Evolutionary conservation across 2,888 invertebrate species (phyloP), one percentile per base, ranked within the genome.

Genomic region (Sisyra nigra): DNA sequence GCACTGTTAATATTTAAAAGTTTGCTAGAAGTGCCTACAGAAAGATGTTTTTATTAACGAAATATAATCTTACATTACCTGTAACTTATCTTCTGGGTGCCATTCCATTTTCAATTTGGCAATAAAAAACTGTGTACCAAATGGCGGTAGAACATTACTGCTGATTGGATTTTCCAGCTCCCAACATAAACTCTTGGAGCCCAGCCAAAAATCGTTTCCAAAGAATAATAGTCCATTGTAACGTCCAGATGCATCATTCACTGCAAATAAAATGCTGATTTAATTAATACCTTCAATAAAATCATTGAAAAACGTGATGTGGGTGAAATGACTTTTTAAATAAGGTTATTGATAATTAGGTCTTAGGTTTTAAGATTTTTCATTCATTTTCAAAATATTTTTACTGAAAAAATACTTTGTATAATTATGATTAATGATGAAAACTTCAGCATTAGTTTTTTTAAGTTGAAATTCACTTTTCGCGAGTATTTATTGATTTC

Each of bases 161-260:
- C 68, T 67, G 46, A 68, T 58, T 11, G 61, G 57, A 49, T 70
- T 66, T 49, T 69, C 69, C 45, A 80, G 65, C 55, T 85, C 85
- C 17, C 62, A 56, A 56, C 86, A 86, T 33, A 80, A 71, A 39
- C 69, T 67, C 49, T 72, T 68, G 39, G 84, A 82, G 3, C 86
- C 86, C 53, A 84, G 61, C 85, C 85, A 86, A 62, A 77, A 83
- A 58, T 83, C 80, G 58, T 81, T 84, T 13, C 84, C 85, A 54
- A 81, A 85, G 52, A 84, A 68, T 52, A 81, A 72, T 56, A 80
- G 80, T 8, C 80, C 74, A 10, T 75, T 74, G 64, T 86, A 86
- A 50, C 79, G 77, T 34, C 85, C 85, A 6, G 85, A 84, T 1
- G 85, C 77, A 57, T 86, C 86, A 54, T 72, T 79, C 60, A 83